phyloP scores from a whole-genome alignment of 2,888 invertebrate species.

The Imbricaverruca yamaguchii region DNA sequence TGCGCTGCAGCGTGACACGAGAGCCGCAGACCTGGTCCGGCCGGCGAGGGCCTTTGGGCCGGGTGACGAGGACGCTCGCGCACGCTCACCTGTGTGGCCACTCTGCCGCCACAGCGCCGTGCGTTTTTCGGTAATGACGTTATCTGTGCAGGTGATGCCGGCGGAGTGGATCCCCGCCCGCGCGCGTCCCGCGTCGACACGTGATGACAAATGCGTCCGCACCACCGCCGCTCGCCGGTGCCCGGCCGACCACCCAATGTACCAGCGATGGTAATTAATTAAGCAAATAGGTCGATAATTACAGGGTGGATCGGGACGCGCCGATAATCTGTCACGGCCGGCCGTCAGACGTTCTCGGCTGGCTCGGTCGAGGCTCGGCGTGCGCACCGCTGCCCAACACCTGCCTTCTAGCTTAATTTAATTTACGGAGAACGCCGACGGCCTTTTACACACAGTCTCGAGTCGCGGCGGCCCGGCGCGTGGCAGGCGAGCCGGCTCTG shows the following conservation, averaged over 20 bases:
- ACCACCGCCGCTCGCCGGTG: not conserved
- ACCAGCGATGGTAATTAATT: not conserved
- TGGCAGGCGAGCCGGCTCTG: not conserved
- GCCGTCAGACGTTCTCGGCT: not conserved
- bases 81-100: not conserved
- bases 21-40: too few species aligned
- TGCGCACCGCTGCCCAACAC: not conserved
- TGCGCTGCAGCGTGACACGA: too few species aligned
- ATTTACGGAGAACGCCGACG: slow-evolving; percentile 7
- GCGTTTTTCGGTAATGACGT: not conserved
- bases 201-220: not conserved
- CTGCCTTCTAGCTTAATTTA: slow-evolving; percentile 21
- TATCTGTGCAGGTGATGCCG: slow-evolving; percentile 8
- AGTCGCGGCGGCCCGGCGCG: not conserved
- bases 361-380: not conserved
- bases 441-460: slow-evolving; percentile 6
- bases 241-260: not conserved
- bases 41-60: too few species aligned
- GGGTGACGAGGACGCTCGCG: too few species aligned
- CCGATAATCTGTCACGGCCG: not conserved
- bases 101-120: not conserved
- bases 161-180: too few species aligned
- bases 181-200: not conserved
- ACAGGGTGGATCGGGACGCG: slow-evolving; percentile 2
- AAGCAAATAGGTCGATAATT: slow-evolving; percentile 20